Evolutionary conservation across 2,888 invertebrate species (phyloP).

Genomic region (Chrysolina haemoptera): DNA sequence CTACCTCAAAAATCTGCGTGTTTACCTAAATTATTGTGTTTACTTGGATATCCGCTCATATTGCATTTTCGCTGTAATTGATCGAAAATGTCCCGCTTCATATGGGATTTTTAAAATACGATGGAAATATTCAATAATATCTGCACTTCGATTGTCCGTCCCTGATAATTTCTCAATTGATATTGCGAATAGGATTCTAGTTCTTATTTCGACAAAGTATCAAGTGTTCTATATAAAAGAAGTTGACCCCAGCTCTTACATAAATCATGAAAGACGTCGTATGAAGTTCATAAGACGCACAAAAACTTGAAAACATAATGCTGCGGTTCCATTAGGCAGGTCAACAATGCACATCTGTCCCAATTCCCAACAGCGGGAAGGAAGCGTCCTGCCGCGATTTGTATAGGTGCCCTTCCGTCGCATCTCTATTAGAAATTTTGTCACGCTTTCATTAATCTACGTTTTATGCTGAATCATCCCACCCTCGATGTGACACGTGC

Average conservation of each 20-base stretch:
- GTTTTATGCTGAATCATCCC: conserved; percentile 63
- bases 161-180: too few relatives aligned
- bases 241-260: not conserved
- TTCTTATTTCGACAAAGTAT: too few relatives aligned
- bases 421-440: conserved; percentile 63
- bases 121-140: too few relatives aligned
- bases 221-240: not conserved
- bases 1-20: too few relatives aligned
- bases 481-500: conserved; percentile 57
- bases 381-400: conserved; percentile 34
- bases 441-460: conserved; percentile 64
- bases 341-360: conserved; percentile 63
- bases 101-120: too few relatives aligned
- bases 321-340: conserved; percentile 65
- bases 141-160: too few relatives aligned
- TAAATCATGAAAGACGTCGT: conserved; percentile 41
- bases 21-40: too few relatives aligned
- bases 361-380: conserved; percentile 55
- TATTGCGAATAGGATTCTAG: too few relatives aligned
- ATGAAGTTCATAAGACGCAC: conserved; percentile 52
- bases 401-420: conserved; percentile 58
- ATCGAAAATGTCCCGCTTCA: too few relatives aligned
- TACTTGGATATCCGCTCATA: too few relatives aligned
- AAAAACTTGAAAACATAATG: conserved; percentile 60
- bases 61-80: too few relatives aligned